Evolutionary conservation across 2,888 invertebrate genomes (phyloP), one percentile per base, ranked within the genome.

Genomic region (Idaea straminata): DNA sequence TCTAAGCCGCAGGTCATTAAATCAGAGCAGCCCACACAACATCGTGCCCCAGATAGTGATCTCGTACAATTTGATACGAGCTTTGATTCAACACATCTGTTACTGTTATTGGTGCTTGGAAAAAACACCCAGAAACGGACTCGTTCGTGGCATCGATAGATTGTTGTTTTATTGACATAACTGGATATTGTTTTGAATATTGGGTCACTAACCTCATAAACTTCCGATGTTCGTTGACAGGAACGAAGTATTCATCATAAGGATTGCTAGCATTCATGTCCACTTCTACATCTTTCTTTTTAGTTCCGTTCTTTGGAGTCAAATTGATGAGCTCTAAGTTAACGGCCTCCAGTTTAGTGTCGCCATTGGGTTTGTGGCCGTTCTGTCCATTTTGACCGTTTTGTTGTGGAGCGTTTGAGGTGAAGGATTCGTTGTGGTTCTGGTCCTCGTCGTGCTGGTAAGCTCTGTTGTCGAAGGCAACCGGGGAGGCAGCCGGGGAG

Each of bases 221-320:
- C 90, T 97, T 97, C 83, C 95, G 95, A 86, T 96, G 96, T 82
- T 96, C 96, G 83, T 97, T 96, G 72, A 97, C 96, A 38, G 97
- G 96, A 70, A 97, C 96, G 84, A 97, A 97, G 87, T 97, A 97
- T 79, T 97, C 96, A 79, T 96, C 96, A 84, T 96, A 96, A 5
- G 96, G 95, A 83, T 96, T 96, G 57, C 94, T 93, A 34, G 95
- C 92, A 73, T 94, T 95, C 77, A 94, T 93, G 71, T 95, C 95
- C 0, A 94, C 93, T 71, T 95, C 94, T 5, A 94, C 94, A 66
- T 95, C 95, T 82, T 95, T 95, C 85, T 95, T 96, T 75, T 94
- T 94, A 1, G 93, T 94, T 5, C 94, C 94, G 74, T 94, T 94
- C 73, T 94, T 89, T 62, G 93, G 91, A 35, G 93, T 95, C 89